Base-by-base conservation (phyloP, 2,888 invertebrate species). In the Troides helena region DNA sequence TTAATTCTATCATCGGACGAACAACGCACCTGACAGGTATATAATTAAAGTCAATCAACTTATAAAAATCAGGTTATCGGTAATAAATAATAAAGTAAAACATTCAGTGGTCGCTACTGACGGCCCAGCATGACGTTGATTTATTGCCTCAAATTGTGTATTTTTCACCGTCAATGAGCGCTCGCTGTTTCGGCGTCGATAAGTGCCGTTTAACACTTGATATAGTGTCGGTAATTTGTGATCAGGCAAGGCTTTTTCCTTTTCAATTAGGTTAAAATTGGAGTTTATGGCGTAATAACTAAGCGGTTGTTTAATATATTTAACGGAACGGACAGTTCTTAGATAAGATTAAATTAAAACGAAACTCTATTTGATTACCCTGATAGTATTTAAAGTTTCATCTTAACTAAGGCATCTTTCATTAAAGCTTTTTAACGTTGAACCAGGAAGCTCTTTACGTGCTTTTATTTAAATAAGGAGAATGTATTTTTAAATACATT, bases 201-300 rank as follows among this genome's bases (percentile, higher is more conserved):
- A 92, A 91, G 85, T 90, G 87, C 86, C 90, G 87, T 89, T 92
- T 92, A 92, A 89, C 92, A 91, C 92, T 89, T 92, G 92, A 92
- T 92, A 80, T 91, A 92, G 92, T 92, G 92, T 89, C 88, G 79
- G 87, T 92, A 92, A 92, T 92, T 90, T 90, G 89, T 86, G 88
- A 81, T 80, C 82, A 82, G 81, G 84, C 84, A 84, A 82, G 84
- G 81, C 83, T 89, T 89, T 89, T 88, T 85, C 80, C 84, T 90
- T 92, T 91, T 92, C 92, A 92, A 92, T 92, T 91, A 92, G 84
- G 77, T 76, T 76, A 71, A 89, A 90, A 92, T 90, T 89, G 88
- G 82, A 81, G 83, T 87, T 86, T 86, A 86, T 86, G 84, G 80
- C 83, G 85, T 83, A 86, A 86, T 83, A 81, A 82, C 78, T 76